A percentile compares a stretch with the other conserved stretches of the same genome.
Evolutionary conservation across 2,888 invertebrate species (phyloP).

Genomic region (Gymnosoma rotundatum): DNA sequence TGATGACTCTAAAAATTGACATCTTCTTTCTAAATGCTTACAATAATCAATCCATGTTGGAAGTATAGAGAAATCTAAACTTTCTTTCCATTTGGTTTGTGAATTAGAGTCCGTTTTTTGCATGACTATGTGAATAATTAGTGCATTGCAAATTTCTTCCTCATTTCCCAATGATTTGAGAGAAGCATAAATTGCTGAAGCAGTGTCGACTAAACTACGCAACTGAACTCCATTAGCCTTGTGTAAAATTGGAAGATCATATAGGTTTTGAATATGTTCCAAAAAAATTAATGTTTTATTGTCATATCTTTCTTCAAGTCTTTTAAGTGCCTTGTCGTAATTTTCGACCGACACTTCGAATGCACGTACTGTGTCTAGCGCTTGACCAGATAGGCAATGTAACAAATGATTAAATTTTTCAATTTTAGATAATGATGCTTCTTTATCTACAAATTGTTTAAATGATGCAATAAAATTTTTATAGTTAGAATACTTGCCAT

Average conservation of each 20-base stretch:
- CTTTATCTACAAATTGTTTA: conserved; percentile 42
- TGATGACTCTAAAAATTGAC: conserved; percentile 45
- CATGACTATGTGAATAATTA: conserved; percentile 49
- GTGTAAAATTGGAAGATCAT: background rate
- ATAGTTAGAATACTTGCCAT: conserved; percentile 51
- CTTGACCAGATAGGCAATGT: conserved; percentile 22
- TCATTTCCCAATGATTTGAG: conserved; percentile 2
- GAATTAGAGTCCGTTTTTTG: conserved; percentile 50
- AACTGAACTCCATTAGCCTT: background rate
- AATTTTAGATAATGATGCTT: conserved; percentile 32
- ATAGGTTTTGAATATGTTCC: conserved; percentile 11
- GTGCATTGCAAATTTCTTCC: conserved; percentile 16
- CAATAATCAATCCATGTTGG: conserved; percentile 55
- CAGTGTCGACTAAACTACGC: background rate
- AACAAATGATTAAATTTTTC: conserved; percentile 36
- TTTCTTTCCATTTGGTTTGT: conserved; percentile 59
- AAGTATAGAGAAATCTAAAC: conserved; percentile 45
- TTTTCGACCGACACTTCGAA: conserved; percentile 30
- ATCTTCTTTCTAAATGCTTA: conserved; percentile 40
- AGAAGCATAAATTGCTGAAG: conserved; percentile 19
- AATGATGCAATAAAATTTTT: conserved; percentile 55
- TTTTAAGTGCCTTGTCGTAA: conserved; percentile 33
- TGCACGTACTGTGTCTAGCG: conserved; percentile 18
- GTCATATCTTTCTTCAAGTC: conserved; percentile 13
- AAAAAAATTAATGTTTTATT: background rate